Percentiles rank a stretch among this genome's conserved stretches.
Evolutionary conservation across 1,140 invertebrate genomes (phyloP).

Genomic region (Pararge aegeria): DNA sequence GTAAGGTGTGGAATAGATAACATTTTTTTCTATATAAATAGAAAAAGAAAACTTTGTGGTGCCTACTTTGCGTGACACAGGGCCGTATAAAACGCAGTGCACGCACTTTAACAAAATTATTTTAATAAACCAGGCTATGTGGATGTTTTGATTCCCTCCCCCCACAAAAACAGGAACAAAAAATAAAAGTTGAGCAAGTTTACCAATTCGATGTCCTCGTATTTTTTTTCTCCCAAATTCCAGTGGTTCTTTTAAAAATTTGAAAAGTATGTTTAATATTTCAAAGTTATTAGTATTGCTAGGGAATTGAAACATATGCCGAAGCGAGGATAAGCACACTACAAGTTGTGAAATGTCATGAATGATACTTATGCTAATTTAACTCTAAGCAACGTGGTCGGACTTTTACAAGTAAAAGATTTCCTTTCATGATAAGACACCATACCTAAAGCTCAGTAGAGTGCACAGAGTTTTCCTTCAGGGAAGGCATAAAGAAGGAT

Average conservation of each 20-base stretch:
- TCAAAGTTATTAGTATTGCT: constrained; percentile 6
- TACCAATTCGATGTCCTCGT: constrained; percentile 18
- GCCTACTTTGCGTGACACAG: constrained; percentile 49
- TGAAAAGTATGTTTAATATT: constrained; percentile 23
- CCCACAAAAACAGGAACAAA: constrained; percentile 33
- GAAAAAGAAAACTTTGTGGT: constrained; percentile 18
- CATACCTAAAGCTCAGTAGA: too few relatives aligned
- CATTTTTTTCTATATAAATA: background rate
- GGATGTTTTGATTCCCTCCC: constrained; percentile 63
- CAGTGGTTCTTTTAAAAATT: constrained; percentile 21
- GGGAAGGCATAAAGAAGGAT: too few relatives aligned
- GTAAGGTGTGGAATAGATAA: constrained; percentile 19
- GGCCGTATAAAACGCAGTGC: constrained; percentile 57
- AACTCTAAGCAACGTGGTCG: too few relatives aligned
- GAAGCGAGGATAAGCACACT: background rate
- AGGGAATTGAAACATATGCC: background rate
- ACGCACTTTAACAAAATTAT: constrained; percentile 73
- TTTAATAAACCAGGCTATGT: constrained; percentile 74
- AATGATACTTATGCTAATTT: too few relatives aligned
- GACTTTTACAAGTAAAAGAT: too few relatives aligned
- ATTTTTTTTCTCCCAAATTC: constrained; percentile 26
- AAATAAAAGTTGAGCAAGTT: constrained; percentile 8
- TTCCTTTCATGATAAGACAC: too few relatives aligned
- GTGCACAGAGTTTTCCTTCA: too few relatives aligned
- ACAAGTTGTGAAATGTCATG: background rate